These are phyloP conservation scores for Philaenus spumarius DNA, from an alignment of 1,140 invertebrate genomes.

Conservation along the genomic window DNA sequence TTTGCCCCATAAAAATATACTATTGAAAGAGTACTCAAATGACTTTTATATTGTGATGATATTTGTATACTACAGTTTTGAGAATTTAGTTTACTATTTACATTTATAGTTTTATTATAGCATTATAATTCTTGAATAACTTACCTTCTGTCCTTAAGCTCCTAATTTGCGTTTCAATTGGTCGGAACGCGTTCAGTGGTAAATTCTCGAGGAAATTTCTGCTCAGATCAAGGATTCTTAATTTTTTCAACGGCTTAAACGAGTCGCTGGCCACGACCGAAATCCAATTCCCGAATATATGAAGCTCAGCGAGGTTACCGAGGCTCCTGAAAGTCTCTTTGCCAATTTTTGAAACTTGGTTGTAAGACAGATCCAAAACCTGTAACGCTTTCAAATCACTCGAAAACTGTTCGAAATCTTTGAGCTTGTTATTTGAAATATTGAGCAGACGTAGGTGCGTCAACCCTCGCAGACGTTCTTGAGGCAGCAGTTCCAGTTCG, in stretches of 20 bases:
- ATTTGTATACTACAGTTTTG: too few relatives aligned
- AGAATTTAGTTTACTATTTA: too few relatives aligned
- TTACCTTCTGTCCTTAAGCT: slow-evolving; percentile 70
- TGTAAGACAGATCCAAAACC: slow-evolving; percentile 73
- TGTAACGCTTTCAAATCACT: slow-evolving; percentile 66
- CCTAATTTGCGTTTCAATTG: slow-evolving; percentile 72
- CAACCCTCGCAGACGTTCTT: slow-evolving; percentile 75
- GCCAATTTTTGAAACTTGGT: slow-evolving; percentile 69
- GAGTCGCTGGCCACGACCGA: slow-evolving; percentile 67
- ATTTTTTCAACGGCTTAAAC: slow-evolving; percentile 70
- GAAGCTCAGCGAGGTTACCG: slow-evolving; percentile 63
- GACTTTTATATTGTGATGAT: too few relatives aligned
- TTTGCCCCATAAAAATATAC: too few relatives aligned
- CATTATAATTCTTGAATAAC: too few relatives aligned
- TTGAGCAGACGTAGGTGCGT: slow-evolving; percentile 64
- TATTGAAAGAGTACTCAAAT: too few relatives aligned
- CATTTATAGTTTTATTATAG: too few relatives aligned
- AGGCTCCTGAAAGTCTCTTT: slow-evolving; percentile 69
- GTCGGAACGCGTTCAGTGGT: slow-evolving; percentile 64
- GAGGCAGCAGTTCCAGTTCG: slow-evolving; percentile 73
- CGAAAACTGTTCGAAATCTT: slow-evolving; percentile 77
- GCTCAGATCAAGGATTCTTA: slow-evolving; percentile 71
- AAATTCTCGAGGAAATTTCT: slow-evolving; percentile 77
- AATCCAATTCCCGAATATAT: slow-evolving; percentile 77
- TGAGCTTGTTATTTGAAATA: slow-evolving; percentile 72